A percentile compares a stretch with the other conserved stretches of the same genome.
phyloP scores from a whole-genome alignment of 2,113 vertebrate species.

The Thalassoma bifasciatum region DNA sequence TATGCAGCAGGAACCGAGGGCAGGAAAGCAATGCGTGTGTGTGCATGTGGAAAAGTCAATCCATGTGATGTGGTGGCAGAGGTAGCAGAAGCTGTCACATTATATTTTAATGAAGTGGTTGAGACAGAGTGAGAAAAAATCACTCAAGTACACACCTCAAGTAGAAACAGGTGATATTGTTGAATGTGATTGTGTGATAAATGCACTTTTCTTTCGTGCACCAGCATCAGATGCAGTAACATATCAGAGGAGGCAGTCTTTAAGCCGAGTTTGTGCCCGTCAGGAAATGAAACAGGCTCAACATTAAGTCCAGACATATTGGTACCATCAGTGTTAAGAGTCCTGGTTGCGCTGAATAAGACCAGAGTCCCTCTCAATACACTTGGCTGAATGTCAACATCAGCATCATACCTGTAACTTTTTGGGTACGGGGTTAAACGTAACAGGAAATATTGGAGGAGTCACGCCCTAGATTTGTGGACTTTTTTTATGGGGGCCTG shows the following conservation, averaged over 20 bases:
- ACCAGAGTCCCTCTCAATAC: not conserved
- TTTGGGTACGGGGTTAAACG: slow-evolving; percentile 13
- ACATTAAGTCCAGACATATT: slow-evolving; percentile 39
- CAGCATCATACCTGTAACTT: not conserved
- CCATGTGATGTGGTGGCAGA: slow-evolving; percentile 26
- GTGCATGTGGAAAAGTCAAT: slow-evolving; percentile 27
- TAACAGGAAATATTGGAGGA: slow-evolving; percentile 42
- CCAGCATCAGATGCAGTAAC: slow-evolving; percentile 16
- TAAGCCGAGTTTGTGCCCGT: slow-evolving; percentile 32
- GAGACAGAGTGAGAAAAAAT: slow-evolving; percentile 33
- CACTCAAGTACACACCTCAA: slow-evolving; percentile 18
- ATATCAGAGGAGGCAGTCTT: too few species aligned
- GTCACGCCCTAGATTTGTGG: not conserved
- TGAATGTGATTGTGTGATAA: not conserved
- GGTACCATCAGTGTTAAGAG: slow-evolving; percentile 45
- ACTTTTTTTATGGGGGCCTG: slow-evolving; percentile 4
- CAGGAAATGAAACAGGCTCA: slow-evolving; percentile 57
- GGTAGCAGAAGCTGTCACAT: slow-evolving; percentile 21
- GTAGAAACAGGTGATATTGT: not conserved
- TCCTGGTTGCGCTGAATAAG: slow-evolving; percentile 18
- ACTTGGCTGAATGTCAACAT: not conserved
- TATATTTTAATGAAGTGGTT: slow-evolving; percentile 14
- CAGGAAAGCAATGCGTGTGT: slow-evolving; percentile 10
- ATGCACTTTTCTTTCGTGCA: not conserved
- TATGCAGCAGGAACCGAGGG: slow-evolving; percentile 52